A percentile compares a stretch with the other conserved stretches of the same genome.
These are phyloP conservation scores for Eustalomyia histrio DNA, from an alignment of 2,888 invertebrate species.

Conservation along the genomic window DNA sequence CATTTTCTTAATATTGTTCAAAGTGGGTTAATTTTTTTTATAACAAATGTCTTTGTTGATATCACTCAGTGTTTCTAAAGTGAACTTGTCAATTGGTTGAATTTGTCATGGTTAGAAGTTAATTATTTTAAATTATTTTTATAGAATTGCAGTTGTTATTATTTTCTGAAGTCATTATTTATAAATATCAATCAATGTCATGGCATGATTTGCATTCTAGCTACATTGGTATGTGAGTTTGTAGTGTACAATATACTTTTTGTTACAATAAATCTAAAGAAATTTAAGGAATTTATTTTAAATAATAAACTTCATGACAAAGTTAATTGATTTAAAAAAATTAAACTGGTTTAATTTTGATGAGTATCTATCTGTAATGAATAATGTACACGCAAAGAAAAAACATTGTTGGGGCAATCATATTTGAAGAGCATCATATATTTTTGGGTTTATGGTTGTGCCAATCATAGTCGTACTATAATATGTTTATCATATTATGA, in stretches of 20 bases:
- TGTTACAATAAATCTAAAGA: slow-evolving; percentile 8
- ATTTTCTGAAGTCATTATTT: slow-evolving; percentile 52
- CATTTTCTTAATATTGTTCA: not conserved
- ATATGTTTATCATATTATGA: too few relatives aligned
- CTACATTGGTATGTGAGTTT: slow-evolving; percentile 41
- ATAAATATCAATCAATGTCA: slow-evolving; percentile 64
- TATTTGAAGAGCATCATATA: too few relatives aligned
- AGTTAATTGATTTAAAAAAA: slow-evolving; percentile 40
- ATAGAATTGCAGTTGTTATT: slow-evolving; percentile 8
- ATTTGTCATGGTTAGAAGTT: slow-evolving; percentile 58
- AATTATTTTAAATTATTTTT: slow-evolving; percentile 42
- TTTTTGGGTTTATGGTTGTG: too few relatives aligned
- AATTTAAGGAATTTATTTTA: slow-evolving; percentile 17
- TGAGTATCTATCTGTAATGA: too few relatives aligned
- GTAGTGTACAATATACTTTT: slow-evolving; percentile 24
- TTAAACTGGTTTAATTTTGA: not conserved
- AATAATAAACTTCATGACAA: slow-evolving; percentile 46
- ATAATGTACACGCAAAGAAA: too few relatives aligned
- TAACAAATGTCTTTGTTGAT: not conserved
- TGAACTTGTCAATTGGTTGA: slow-evolving; percentile 51
- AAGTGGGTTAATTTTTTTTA: not conserved
- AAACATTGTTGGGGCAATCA: too few relatives aligned
- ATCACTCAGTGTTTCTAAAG: not conserved
- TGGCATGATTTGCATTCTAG: slow-evolving; percentile 60
- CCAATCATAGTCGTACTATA: too few relatives aligned